These are phyloP conservation scores for Popillia japonica DNA, from an alignment of 1,140 invertebrate species.

Conservation along the genomic window DNA sequence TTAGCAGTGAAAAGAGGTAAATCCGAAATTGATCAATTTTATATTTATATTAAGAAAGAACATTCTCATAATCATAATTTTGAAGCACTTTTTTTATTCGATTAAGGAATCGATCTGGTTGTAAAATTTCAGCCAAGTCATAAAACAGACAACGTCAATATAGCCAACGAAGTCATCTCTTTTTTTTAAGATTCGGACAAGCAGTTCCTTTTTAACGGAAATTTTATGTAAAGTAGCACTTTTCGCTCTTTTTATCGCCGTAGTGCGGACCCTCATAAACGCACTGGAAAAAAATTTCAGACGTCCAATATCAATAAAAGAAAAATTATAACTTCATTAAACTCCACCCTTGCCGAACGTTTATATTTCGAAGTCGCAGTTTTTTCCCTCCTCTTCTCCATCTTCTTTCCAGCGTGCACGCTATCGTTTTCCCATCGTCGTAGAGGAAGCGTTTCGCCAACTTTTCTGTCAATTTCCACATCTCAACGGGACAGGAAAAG, in stretches of 20 bases:
- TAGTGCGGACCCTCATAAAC: slow-evolving; percentile 14
- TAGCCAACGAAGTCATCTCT: not conserved
- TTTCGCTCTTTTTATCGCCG: slow-evolving; percentile 8
- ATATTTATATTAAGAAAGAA: too few relatives aligned
- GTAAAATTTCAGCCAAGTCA: not conserved
- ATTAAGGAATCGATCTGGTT: not conserved
- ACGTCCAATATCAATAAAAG: slow-evolving; percentile 34
- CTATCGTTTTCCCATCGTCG: slow-evolving; percentile 29
- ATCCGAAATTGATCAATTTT: too few relatives aligned
- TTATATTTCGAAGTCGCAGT: slow-evolving; percentile 22
- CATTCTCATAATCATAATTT: too few relatives aligned
- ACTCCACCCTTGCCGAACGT: not conserved
- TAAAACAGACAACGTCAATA: slow-evolving; percentile 5
- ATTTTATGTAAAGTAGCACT: slow-evolving; percentile 23
- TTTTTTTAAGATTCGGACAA: slow-evolving; percentile 8
- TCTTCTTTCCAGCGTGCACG: not conserved
- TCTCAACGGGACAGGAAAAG: not conserved
- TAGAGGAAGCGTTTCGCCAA: not conserved
- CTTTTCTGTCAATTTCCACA: slow-evolving; percentile 19
- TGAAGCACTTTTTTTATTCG: not conserved
- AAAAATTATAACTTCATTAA: slow-evolving; percentile 36
- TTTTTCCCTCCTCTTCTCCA: not conserved
- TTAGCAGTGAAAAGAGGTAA: too few relatives aligned
- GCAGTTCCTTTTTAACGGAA: slow-evolving; percentile 17
- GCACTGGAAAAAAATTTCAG: slow-evolving; percentile 20